Base-by-base conservation (phyloP, 2,113 vertebrate genomes). In the Seriola dumerili region DNA sequence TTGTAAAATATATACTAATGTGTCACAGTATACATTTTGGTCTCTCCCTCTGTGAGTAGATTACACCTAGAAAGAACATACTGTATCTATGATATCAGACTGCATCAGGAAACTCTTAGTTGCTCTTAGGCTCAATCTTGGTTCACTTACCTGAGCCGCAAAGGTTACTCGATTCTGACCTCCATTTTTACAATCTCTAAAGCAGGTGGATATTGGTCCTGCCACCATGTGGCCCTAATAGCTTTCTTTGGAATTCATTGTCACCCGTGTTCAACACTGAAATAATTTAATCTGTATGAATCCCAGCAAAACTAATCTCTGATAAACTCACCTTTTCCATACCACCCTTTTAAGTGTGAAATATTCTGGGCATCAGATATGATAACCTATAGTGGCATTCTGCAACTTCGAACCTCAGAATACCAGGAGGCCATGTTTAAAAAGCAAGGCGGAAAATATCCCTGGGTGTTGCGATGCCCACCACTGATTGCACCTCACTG, bases 131-230 rank as follows among this genome's bases (percentile, higher is more conserved):
- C 73, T 72, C 70, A 59, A 68, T 80, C 80, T 40, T 58, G 75
- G 55, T 78, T 88, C 69, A 72, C 65, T 85, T 79, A 57, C 75
- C 55, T 61, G 34, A 85, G 65, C 67, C 74, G 63, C 71, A 50
- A 14, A 83, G 86, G 82, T 87, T 54, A 85, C 71, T 4, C 1
- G 34, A 72, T 72, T 65, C 67, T 87, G 86, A 90, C 85, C 84
- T 83, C 87, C 38, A 88, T 90, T 90, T 89, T 72, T 42, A 65
- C 76, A 74, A 87, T 83, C 84, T 84, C 54, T 10, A 38, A 73
- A 73, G 23, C 21, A 23, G 67, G 72, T 74, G 52, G 50, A 11
- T 10, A 80, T 54, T 69, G 8, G 67, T 17, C 19, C 32, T 23
- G 52, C 50, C 54, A 50, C 82, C 59, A 73, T 76, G 52, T 67